Evolutionary conservation across 1,140 invertebrate species (phyloP), one percentile per base, ranked within the genome.

Genomic region (Littorina saxatilis): DNA sequence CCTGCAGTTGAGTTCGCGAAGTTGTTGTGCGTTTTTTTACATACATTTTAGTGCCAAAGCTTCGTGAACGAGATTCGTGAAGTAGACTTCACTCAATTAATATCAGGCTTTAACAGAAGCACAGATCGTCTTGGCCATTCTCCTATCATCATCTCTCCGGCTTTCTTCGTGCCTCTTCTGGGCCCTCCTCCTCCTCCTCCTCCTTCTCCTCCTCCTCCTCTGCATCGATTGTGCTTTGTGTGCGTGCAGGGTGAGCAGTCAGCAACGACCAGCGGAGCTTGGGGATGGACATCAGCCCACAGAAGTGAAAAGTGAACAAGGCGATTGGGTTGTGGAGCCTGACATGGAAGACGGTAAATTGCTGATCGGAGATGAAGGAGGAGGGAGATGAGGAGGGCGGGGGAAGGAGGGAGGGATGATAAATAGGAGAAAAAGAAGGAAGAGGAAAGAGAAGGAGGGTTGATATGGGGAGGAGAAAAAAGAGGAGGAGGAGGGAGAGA

Each of bases 231-330:
- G 55, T 61, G 20, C 61, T 35, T 27, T 20, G 32, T 68, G 37
- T 68, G 66, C 66, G 66, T 68, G 66, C 66, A 68, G 35, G 66
- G 5, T 35, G 17, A 17, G 43, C 43, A 47, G 43, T 47, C 43
- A 17, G 43, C 43, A 23, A 68, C 9, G 11, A 39, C 23, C 35
- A 27, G 35, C 15, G 61, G 9, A 39, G 35, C 35, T 29, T 35
- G 29, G 61, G 29, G 61, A 63, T 32, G 61, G 61, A 63, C 61
- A 32, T 11, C n/a, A 47, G 43, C 43, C 32, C 7, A 32, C 37
- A 9, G 35, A 29, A 63, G 66, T 35, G 66, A 68, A 68, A 68
- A 68, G 66, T 68, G 66, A 68, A 68, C 32, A 68, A 9, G n/a
- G n/a, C n/a, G n/a, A n/a, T n/a, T n/a, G n/a, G n/a, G n/a, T n/a